Evolutionary conservation across 2,888 invertebrate species (phyloP).

Genomic region (Achlya flavicornis): DNA sequence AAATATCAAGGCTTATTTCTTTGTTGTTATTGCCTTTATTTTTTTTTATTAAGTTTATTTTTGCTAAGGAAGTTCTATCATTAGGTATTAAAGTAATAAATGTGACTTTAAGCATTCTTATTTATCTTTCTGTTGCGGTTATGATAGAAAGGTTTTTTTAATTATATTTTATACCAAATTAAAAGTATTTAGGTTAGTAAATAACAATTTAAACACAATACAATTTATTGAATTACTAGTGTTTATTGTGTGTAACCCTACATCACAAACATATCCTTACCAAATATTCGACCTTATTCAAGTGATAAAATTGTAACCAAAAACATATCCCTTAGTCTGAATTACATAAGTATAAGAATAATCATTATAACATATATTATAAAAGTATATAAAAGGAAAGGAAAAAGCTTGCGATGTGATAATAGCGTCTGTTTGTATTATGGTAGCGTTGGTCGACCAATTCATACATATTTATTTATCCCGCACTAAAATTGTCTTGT

Average conservation of each 20-base stretch:
- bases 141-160: neutral
- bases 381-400: constrained; percentile 29
- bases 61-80: constrained; percentile 47
- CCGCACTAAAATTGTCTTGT: neutral
- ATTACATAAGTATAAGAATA: constrained; percentile 54
- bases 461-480: constrained; percentile 12
- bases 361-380: constrained; percentile 36
- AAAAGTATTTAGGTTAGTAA: neutral
- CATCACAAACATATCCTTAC: constrained; percentile 12
- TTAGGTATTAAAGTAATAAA: constrained; percentile 74
- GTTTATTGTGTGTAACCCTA: neutral
- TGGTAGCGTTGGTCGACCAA: neutral
- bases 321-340: constrained; percentile 81
- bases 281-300: constrained; percentile 32
- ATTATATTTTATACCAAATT: neutral
- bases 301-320: constrained; percentile 75
- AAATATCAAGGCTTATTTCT: constrained; percentile 9
- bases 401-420: constrained; percentile 45
- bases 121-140: constrained; percentile 1
- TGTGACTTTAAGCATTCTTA: constrained; percentile 72
- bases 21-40: constrained; percentile 15
- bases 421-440: constrained; percentile 18
- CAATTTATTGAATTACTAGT: neutral
- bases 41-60: constrained; percentile 15
- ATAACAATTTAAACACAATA: neutral